Base-by-base conservation (phyloP, 2,113 vertebrate genomes). In the Spizaetus ornatus region DNA sequence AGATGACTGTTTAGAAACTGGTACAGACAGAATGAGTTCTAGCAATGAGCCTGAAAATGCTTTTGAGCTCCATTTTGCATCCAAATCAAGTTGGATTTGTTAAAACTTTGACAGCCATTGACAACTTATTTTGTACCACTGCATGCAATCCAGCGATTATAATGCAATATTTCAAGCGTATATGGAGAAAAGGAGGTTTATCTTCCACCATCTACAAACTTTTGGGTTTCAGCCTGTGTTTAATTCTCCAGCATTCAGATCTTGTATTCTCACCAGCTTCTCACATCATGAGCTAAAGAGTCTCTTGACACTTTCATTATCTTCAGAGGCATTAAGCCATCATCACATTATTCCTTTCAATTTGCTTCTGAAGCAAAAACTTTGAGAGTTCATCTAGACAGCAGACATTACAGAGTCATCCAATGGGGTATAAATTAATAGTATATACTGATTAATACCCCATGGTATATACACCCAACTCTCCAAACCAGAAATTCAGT, bases 281-380 rank as follows among this genome's bases (percentile, higher is more conserved):
- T 94, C 74, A 76, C 34, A 55, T 25, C 63, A 43, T 16, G 43
- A 89, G 61, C 61, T 89, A 55, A 73, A 78, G 59, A 40, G 36
- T 55, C 43, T 71, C 66, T 95, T 94, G 84, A 94, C 69, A 72
- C 40, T 82, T 93, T n/a, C 84, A 82, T 89, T 85, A 82, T 52
- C 73, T 83, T 89, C 61, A 48, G 78, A 85, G 43, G 21, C 62
- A 91, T 82, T 74, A 91, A 91, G 43, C 29, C 84, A 91, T 93
- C 90, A 69, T 76, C 82, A 42, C 50, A 36, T 88, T 69, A 91
- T 87, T 93, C 43, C 74, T 85, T 87, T 80, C 3, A 2, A 76
- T 91, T 93, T 88, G 31, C 58, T 80, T 82, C 81, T 61, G 84
- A 90, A 87, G 62, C 47, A 89, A 73, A 70, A 90, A 40, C 36